Evolutionary conservation across 1,140 invertebrate genomes (phyloP), one percentile per base, ranked within the genome.

Genomic region (Drosophila santomea): DNA sequence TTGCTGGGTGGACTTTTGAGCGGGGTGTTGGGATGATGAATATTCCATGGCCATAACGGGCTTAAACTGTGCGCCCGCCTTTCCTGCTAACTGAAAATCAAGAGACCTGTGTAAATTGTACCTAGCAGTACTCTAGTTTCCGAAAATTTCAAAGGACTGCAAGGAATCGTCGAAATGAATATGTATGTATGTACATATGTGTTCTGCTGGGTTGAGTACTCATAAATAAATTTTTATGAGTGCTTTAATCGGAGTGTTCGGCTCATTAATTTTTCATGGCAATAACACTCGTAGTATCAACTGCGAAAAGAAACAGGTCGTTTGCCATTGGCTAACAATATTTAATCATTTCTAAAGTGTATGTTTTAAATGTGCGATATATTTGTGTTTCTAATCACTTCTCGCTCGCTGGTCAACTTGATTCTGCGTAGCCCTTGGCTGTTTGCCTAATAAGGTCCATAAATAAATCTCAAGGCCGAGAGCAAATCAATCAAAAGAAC

Each of bases 1-100:
- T 74, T 58, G 41, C 52, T 58, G 73, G 73, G 59, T 57, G 59
- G 36, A 39, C 23, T 75, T 74, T 48, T 41, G 45, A 77, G 58
- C 55, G 54, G 25, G 47, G 25, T 63, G 43, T 57, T 43, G 28
- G 32, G 56, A 48, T 41, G 72, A 66, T 66, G 78, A 62, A 73
- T 77, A 62, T 81, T 78, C 43, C 66, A 66, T 76, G 38, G 59
- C 36, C 47, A 52, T 39, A 44, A 51, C 36, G n/a, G 38, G 12
- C 54, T 10, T 55, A 28, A 48, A 14, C n/a, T 64, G 25, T 35
- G 23, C 25, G 32, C 25, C 2, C 5, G 25, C 23, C 23, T 4
- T 25, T 25, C 12, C 14, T 45, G 11, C 6, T 35, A 64, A 64
- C 20, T 17, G 5, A 12, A 63, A 39, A 48, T 38, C 12, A 38